Evolutionary conservation across 2,797 vertebrate species (phyloP).

Genomic region (Esox lucius): DNA sequence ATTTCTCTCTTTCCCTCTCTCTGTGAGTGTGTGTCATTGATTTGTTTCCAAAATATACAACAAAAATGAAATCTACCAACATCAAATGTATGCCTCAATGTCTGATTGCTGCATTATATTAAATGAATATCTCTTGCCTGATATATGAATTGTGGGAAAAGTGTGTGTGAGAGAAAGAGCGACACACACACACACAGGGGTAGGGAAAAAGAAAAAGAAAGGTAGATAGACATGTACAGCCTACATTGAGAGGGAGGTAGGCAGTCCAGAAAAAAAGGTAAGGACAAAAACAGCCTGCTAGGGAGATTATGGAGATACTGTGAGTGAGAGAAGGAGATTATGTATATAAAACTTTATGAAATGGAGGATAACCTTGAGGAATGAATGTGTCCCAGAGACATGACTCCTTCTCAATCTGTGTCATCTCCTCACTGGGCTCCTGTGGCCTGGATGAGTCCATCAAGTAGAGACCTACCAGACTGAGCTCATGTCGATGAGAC

Average conservation of each 20-base stretch:
- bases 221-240: neutral
- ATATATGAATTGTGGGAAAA: neutral
- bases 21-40: conserved; percentile 39
- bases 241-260: neutral
- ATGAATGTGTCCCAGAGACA: neutral
- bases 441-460: neutral
- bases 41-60: conserved; percentile 46
- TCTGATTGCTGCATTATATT: conserved; percentile 17
- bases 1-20: neutral
- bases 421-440: neutral
- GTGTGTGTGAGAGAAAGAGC: neutral
- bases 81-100: conserved; percentile 19
- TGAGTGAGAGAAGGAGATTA: neutral
- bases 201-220: neutral
- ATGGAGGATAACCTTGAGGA: conserved; percentile 7
- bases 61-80: conserved; percentile 32
- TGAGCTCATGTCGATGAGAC: too few species aligned
- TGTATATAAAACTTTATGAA: neutral
- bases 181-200: too few species aligned
- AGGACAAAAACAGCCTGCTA: neutral
- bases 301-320: neutral
- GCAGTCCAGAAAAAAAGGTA: neutral
- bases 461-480: neutral
- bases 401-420: neutral
- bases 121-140: conserved; percentile 18